phyloP scores from a whole-genome alignment of 2,113 vertebrate species.

The Plecturocebus donacophilus region DNA sequence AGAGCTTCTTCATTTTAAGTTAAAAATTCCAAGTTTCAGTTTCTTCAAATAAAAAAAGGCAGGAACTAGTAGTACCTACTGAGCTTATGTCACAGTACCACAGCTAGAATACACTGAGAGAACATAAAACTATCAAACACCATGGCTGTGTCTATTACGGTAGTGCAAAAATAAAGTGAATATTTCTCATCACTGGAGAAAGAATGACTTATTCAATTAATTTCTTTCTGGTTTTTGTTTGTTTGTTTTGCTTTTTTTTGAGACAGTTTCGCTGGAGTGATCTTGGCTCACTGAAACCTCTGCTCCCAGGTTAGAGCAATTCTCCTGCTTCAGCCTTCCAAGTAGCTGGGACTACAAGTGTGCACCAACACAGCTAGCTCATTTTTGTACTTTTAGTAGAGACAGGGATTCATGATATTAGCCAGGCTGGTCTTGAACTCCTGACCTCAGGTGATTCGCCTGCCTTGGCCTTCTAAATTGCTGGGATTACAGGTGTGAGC shows the following conservation, averaged over 20 bases:
- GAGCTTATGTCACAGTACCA: neutral
- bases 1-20: neutral
- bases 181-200: neutral
- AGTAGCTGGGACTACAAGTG: too few relatives aligned
- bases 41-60: neutral
- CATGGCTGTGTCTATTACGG: neutral
- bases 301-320: too few relatives aligned
- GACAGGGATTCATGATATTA: too few relatives aligned
- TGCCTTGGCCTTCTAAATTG: too few relatives aligned
- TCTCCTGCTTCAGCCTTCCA: too few relatives aligned
- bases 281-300: too few relatives aligned
- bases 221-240: neutral
- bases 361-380: too few relatives aligned
- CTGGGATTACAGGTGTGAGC: too few relatives aligned
- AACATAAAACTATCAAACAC: neutral
- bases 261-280: neutral
- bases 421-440: too few relatives aligned
- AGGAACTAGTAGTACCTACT: neutral
- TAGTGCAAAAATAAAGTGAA: neutral
- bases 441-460: too few relatives aligned
- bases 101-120: neutral
- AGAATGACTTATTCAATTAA: neutral
- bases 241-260: neutral
- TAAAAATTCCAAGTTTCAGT: neutral
- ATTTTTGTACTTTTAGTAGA: too few relatives aligned